These are phyloP conservation scores for Ypsolopha sequella DNA, from an alignment of 2,888 invertebrate species.

Conservation along the genomic window DNA sequence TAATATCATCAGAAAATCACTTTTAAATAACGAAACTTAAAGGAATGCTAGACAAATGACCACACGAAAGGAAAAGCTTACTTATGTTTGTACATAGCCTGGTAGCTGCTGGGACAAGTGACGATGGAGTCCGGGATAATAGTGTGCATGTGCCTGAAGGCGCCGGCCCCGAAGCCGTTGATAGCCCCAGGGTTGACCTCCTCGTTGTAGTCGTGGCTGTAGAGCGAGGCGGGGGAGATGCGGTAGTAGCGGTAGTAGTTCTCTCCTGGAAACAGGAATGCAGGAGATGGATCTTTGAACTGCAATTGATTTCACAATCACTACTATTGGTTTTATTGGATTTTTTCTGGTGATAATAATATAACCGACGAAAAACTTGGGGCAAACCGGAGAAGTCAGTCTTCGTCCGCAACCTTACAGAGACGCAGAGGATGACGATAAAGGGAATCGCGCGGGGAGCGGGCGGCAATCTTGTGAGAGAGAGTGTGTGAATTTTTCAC, in stretches of 20 bases:
- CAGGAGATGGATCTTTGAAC: background rate
- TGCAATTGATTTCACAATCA: background rate
- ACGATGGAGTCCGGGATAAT: conserved; percentile 64
- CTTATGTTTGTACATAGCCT: conserved; percentile 44
- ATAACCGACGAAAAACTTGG: no score
- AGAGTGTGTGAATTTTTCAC: no score
- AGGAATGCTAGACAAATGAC: no score
- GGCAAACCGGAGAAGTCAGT: background rate
- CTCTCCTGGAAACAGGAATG: conserved; percentile 39
- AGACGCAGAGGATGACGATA: no score
- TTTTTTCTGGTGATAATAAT: no score
- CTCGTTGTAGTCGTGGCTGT: conserved; percentile 75
- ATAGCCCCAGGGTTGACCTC: conserved; percentile 74
- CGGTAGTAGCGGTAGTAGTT: conserved; percentile 72
- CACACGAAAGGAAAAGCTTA: conserved; percentile 12
- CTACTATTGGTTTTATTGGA: no score
- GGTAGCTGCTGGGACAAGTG: conserved; percentile 39
- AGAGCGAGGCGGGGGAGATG: conserved; percentile 70
- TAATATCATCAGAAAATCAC: no score
- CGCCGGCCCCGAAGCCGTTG: conserved; percentile 77
- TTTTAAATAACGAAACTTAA: no score
- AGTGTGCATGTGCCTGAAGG: conserved; percentile 79
- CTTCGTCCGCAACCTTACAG: background rate
- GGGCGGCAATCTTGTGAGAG: no score
- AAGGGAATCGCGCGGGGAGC: no score